These are phyloP conservation scores for Agrotis exclamationis DNA, from an alignment of 2,888 invertebrate genomes.

Conservation along the genomic window DNA sequence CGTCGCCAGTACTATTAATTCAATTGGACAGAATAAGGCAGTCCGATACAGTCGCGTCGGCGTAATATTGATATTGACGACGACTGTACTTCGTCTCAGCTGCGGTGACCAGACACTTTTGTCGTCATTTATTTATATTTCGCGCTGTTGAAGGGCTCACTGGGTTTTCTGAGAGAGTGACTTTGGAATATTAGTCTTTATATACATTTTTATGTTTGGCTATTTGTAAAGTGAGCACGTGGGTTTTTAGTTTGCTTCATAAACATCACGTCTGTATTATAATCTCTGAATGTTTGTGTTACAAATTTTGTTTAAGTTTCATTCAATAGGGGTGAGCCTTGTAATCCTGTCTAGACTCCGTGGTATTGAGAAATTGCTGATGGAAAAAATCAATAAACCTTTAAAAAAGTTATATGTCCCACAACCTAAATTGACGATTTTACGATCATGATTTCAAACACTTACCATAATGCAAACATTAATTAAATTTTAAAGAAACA, in stretches of 20 bases:
- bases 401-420: no score
- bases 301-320: no score
- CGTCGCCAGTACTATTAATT: conserved; percentile 70
- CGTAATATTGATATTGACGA: conserved; percentile 80
- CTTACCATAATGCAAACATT: no score
- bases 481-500: no score
- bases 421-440: no score
- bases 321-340: no score
- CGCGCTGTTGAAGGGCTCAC: conserved; percentile 47
- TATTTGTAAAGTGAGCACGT: neutral
- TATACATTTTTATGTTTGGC: conserved; percentile 1
- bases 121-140: conserved; percentile 65
- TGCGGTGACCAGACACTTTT: conserved; percentile 74
- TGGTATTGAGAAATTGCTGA: no score
- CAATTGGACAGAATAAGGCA: conserved; percentile 74
- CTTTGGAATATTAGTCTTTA: conserved; percentile 34
- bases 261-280: no score
- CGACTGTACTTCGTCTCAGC: conserved; percentile 79
- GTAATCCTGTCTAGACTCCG: no score
- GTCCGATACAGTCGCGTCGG: conserved; percentile 66
- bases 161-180: conserved; percentile 36
- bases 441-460: no score
- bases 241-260: neutral
- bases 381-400: no score
- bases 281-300: no score